Conservation (phyloP, 2,113 vertebrate species). For the Oncorhynchus mykiss region DNA sequence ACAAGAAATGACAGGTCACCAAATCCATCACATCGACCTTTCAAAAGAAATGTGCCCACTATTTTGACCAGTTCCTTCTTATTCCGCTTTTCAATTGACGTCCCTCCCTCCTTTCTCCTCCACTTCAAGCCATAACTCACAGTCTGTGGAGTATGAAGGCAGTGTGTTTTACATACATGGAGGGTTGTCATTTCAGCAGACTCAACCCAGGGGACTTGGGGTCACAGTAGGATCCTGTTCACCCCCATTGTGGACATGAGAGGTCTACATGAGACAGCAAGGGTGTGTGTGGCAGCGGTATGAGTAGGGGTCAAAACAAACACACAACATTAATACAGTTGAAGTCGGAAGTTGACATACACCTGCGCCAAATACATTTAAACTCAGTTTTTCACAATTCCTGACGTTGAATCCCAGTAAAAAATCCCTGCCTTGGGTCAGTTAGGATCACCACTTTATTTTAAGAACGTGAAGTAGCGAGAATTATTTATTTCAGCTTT, state of each 20-base stretch:
- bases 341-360: no score
- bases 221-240: neutral
- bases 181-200: constrained; percentile 39
- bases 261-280: neutral
- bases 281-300: neutral
- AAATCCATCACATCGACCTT: constrained; percentile 71
- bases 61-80: constrained; percentile 70
- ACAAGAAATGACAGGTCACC: constrained; percentile 57
- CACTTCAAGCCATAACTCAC: constrained; percentile 65
- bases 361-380: no score
- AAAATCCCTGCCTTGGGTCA: no score
- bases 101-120: constrained; percentile 30
- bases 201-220: constrained; percentile 35
- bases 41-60: constrained; percentile 61
- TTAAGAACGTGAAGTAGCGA: no score
- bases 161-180: constrained; percentile 46
- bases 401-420: no score
- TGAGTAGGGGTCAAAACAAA: neutral
- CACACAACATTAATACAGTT: no score
- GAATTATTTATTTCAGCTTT: no score
- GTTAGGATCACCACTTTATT: no score
- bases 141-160: constrained; percentile 24
- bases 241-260: neutral
- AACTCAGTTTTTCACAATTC: no score
- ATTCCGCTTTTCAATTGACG: constrained; percentile 71